These are phyloP conservation scores for Oscheius sp. DNA, from an alignment of 2,888 invertebrate species.

Conservation along the genomic window DNA sequence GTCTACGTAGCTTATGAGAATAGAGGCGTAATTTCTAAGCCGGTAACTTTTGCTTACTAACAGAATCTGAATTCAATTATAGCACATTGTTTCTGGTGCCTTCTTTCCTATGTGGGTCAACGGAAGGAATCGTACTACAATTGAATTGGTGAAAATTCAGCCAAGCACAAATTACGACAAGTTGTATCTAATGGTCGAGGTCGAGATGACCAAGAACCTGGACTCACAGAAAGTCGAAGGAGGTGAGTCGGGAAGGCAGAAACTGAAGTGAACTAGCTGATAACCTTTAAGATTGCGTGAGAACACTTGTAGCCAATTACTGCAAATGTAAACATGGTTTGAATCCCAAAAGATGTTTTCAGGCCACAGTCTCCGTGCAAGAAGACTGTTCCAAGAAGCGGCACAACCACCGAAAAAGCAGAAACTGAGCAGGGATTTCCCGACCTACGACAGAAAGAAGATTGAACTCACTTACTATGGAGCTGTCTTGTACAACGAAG, in stretches of 20 bases:
- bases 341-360: neutral
- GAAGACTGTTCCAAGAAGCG: too few relatives aligned
- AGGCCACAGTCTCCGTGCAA: conserved; percentile 1
- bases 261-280: too few relatives aligned
- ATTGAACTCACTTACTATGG: neutral
- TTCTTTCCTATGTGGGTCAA: conserved; percentile 1
- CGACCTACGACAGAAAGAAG: neutral
- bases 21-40: neutral
- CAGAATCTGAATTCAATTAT: neutral
- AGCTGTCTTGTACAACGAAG: neutral
- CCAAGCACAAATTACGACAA: conserved; percentile 1
- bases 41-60: neutral
- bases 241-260: neutral
- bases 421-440: too few relatives aligned
- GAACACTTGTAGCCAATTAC: too few relatives aligned
- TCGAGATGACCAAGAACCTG: neutral
- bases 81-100: neutral
- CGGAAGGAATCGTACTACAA: neutral
- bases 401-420: too few relatives aligned
- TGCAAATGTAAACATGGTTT: neutral
- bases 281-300: too few relatives aligned
- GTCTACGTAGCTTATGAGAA: neutral
- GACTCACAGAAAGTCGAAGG: neutral
- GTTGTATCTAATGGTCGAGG: neutral
- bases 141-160: neutral